A percentile compares a stretch with the other conserved stretches of the same genome.
Evolutionary conservation across 2,113 vertebrate genomes (phyloP).

Genomic region (Clarias gariepinus): DNA sequence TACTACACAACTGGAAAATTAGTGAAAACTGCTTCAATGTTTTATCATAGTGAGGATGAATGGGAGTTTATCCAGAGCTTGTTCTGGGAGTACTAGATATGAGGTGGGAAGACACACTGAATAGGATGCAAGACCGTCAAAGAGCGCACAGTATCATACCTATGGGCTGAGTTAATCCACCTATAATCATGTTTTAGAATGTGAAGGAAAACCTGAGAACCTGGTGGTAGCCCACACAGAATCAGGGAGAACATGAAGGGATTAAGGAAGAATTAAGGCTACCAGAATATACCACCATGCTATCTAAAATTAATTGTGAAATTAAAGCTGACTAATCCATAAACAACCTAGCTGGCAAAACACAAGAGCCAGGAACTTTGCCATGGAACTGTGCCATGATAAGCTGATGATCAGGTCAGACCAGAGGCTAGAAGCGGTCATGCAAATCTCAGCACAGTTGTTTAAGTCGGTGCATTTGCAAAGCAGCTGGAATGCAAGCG

Average conservation of each 20-base stretch:
- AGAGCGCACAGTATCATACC: background rate
- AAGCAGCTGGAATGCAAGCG: background rate
- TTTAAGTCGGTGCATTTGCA: background rate
- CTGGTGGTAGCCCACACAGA: background rate
- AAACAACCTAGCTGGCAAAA: background rate
- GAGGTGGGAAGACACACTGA: background rate
- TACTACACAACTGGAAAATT: background rate
- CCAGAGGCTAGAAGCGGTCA: background rate
- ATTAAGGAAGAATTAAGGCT: background rate
- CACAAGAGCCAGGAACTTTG: background rate
- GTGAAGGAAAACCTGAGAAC: background rate
- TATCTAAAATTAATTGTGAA: background rate
- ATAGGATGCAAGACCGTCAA: background rate
- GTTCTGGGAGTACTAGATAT: background rate
- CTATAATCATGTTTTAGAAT: background rate
- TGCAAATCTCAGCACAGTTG: slow-evolving; percentile 33
- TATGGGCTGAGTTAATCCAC: background rate
- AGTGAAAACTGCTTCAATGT: background rate
- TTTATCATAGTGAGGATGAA: background rate
- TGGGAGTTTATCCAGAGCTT: background rate
- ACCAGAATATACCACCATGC: background rate
- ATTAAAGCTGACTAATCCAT: background rate
- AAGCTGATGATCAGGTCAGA: background rate
- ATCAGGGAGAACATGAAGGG: background rate
- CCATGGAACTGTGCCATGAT: background rate